Percentiles rank a stretch among this genome's conserved stretches.
Conservation (phyloP, 2,797 vertebrate species). For the Poecilia picta region DNA sequence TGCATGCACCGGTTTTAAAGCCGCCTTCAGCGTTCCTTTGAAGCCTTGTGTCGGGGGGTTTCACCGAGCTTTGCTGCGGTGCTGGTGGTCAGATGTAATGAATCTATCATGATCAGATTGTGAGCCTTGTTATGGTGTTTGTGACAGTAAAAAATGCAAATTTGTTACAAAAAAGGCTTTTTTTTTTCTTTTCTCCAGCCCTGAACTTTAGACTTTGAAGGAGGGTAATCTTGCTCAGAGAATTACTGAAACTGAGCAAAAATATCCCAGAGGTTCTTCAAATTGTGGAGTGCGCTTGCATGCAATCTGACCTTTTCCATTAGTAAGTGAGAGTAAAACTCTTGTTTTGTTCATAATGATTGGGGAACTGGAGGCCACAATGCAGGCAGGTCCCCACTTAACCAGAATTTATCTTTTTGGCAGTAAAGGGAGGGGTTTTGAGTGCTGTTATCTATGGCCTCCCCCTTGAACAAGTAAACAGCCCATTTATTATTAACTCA, state of each 20-base stretch:
- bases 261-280: conserved; percentile 50
- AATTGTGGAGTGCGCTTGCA: conserved; percentile 40
- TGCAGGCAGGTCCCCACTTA: conserved; percentile 85
- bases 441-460: conserved; percentile 86
- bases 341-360: conserved; percentile 84
- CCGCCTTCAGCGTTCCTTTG: conserved; percentile 60
- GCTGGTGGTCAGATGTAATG: conserved; percentile 54
- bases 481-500: conserved; percentile 91
- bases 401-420: conserved; percentile 89
- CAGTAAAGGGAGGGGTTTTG: conserved; percentile 85
- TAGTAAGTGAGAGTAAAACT: conserved; percentile 80
- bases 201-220: conserved; percentile 41
- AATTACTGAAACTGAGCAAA: conserved; percentile 27
- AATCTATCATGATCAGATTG: conserved; percentile 21
- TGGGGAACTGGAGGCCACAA: conserved; percentile 80
- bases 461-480: conserved; percentile 88
- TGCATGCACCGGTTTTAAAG: conserved; percentile 61
- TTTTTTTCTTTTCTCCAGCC: neutral
- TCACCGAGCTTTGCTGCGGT: conserved; percentile 7
- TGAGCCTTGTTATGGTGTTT: neutral
- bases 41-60: conserved; percentile 38
- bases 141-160: neutral
- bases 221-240: conserved; percentile 8
- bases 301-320: conserved; percentile 79
- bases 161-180: neutral